Percentiles rank a stretch among this genome's conserved stretches.
phyloP scores from a whole-genome alignment of 2,113 vertebrate species.

The Brachyhypopomus gauderio region DNA sequence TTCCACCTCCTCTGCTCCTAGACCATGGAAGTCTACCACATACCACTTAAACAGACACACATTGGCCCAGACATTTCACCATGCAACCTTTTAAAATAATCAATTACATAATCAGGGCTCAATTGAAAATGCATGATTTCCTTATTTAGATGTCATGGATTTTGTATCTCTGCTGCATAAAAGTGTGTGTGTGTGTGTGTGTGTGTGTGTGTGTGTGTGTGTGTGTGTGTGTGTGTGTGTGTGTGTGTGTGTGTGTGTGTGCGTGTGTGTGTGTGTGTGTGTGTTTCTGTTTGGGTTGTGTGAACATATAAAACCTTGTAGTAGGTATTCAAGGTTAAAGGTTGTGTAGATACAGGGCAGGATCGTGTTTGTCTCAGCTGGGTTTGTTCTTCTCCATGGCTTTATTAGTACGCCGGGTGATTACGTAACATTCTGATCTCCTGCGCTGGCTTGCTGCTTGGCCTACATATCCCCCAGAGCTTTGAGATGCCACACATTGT shows the following conservation, averaged over 20 bases:
- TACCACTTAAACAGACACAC: neutral
- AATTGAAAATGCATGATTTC: constrained; percentile 19
- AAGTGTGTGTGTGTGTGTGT: neutral
- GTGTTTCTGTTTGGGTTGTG: neutral
- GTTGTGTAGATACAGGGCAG: neutral
- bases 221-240: neutral
- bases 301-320: neutral
- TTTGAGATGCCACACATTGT: constrained; percentile 23
- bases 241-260: no score
- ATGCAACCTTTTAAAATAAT: constrained; percentile 20
- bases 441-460: constrained; percentile 32
- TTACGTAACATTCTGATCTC: constrained; percentile 53
- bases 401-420: constrained; percentile 40
- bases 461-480: constrained; percentile 41
- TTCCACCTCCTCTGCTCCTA: constrained; percentile 37
- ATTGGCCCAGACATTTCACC: constrained; percentile 4
- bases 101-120: constrained; percentile 28
- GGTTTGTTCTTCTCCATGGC: constrained; percentile 43
- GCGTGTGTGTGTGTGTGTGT: neutral
- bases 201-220: neutral
- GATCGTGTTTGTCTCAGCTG: constrained; percentile 37
- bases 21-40: constrained; percentile 13
- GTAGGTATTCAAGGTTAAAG: neutral
- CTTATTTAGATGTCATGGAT: constrained; percentile 18
- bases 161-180: constrained; percentile 11